Percentiles rank a stretch among this genome's conserved stretches.
These are phyloP conservation scores for Drosophila aff. DNA, from an alignment of 1,140 invertebrate genomes.

Conservation along the genomic window DNA sequence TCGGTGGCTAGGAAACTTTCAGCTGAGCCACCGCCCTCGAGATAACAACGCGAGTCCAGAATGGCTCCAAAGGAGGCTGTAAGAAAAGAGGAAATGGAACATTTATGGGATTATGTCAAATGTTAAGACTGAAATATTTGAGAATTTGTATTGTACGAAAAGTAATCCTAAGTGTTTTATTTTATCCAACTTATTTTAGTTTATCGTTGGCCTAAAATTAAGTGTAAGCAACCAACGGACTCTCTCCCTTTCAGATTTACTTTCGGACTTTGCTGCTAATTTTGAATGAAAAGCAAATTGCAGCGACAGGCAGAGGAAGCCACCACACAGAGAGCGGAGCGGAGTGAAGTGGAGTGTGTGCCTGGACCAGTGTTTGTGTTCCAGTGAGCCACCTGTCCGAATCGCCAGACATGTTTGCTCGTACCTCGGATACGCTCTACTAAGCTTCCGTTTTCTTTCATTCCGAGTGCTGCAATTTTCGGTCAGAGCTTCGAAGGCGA, in stretches of 20 bases:
- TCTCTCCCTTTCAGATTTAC: constrained; percentile 55
- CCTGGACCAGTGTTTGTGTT: constrained; percentile 52
- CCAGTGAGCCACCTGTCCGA: constrained; percentile 61
- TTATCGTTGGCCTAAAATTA: constrained; percentile 4
- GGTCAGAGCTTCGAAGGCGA: constrained; percentile 35
- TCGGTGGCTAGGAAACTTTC: constrained; percentile 96
- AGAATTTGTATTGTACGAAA: no score
- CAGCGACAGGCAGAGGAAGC: constrained; percentile 50
- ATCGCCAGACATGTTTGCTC: constrained; percentile 61
- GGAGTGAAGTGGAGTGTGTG: constrained; percentile 7
- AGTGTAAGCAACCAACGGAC: constrained; percentile 23
- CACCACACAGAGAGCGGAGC: constrained; percentile 36
- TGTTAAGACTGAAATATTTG: no score
- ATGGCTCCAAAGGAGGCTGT: constrained; percentile 85
- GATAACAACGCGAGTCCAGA: constrained; percentile 93
- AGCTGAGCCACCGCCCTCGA: constrained; percentile 95
- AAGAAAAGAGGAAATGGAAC: constrained; percentile 1
- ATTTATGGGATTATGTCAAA: not conserved
- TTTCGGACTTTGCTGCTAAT: constrained; percentile 38
- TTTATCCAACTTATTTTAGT: not conserved
- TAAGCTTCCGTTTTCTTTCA: constrained; percentile 75
- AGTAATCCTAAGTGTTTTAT: no score
- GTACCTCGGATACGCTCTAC: constrained; percentile 74
- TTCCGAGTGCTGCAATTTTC: constrained; percentile 53
- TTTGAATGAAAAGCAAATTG: constrained; percentile 56